Conservation (phyloP, 2,113 vertebrate species). For the Raja brachyura region DNA sequence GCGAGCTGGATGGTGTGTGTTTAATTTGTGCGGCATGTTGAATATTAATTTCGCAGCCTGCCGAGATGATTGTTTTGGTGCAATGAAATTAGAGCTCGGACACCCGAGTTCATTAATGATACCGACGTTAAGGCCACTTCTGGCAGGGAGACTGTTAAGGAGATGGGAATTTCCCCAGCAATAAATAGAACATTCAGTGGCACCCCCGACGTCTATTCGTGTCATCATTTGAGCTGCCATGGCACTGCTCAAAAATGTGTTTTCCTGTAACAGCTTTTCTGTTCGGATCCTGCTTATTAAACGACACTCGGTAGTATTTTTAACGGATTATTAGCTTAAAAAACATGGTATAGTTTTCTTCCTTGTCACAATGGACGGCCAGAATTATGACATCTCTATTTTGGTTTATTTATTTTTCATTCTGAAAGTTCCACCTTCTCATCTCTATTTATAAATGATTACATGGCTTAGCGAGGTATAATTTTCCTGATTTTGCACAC, state of each 20-base stretch:
- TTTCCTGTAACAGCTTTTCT: not conserved
- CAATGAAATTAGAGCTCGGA: not conserved
- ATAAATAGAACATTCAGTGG: not conserved
- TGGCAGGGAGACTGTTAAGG: not conserved
- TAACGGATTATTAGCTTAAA: not conserved
- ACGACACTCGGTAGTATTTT: not conserved
- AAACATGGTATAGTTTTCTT: not conserved
- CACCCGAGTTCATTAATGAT: not conserved
- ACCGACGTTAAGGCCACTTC: not conserved
- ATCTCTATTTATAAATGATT: not conserved
- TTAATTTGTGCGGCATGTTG: slow-evolving; percentile 18
- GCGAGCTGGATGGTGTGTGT: not conserved
- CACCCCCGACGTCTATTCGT: not conserved
- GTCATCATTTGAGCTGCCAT: not conserved
- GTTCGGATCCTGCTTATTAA: not conserved
- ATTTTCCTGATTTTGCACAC: not conserved
- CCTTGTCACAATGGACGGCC: not conserved
- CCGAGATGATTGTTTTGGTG: not conserved
- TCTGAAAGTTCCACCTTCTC: not conserved
- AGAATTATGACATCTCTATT: not conserved
- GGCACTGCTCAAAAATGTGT: not conserved
- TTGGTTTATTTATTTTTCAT: not conserved
- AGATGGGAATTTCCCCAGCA: not conserved
- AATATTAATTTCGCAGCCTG: not conserved
- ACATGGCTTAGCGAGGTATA: not conserved